Conservation (phyloP, 1,140 invertebrate species). For the Drosophila sp. region DNA sequence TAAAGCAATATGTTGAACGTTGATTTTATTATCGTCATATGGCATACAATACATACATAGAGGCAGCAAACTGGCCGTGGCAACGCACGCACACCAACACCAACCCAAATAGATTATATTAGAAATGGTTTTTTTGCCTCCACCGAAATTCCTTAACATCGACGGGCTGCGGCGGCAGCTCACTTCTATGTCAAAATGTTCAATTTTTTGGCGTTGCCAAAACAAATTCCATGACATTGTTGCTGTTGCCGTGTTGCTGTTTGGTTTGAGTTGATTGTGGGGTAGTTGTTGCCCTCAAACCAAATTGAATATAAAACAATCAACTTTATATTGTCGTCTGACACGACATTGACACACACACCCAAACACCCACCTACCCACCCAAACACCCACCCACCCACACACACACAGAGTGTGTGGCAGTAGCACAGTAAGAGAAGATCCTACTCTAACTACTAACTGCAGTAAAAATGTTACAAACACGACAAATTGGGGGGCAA, state of each 20-base stretch:
- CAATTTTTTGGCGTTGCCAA: slow-evolving; percentile 67
- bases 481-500: too few relatives aligned
- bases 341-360: slow-evolving; percentile 56
- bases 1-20: slow-evolving; percentile 3
- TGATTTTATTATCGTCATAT: slow-evolving; percentile 11
- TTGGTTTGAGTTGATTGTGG: slow-evolving; percentile 16
- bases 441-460: slow-evolving; percentile 3
- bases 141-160: not conserved
- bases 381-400: slow-evolving; percentile 14
- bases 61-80: not conserved
- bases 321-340: slow-evolving; percentile 75
- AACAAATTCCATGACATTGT: slow-evolving; percentile 67
- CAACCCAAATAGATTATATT: not conserved
- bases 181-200: slow-evolving; percentile 61
- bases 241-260: slow-evolving; percentile 2
- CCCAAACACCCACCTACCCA: slow-evolving; percentile 17
- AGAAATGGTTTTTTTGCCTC: not conserved
- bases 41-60: not conserved
- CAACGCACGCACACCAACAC: not conserved
- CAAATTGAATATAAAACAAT: slow-evolving; percentile 76
- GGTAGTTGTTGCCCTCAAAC: slow-evolving; percentile 27
- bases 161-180: not conserved
- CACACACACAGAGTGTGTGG: slow-evolving; percentile 11
- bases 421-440: not conserved
- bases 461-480: not conserved